Percentiles rank a stretch among this genome's conserved stretches.
These are phyloP conservation scores for Cancer borealis DNA, from an alignment of 2,888 invertebrate genomes.

Conservation along the genomic window DNA sequence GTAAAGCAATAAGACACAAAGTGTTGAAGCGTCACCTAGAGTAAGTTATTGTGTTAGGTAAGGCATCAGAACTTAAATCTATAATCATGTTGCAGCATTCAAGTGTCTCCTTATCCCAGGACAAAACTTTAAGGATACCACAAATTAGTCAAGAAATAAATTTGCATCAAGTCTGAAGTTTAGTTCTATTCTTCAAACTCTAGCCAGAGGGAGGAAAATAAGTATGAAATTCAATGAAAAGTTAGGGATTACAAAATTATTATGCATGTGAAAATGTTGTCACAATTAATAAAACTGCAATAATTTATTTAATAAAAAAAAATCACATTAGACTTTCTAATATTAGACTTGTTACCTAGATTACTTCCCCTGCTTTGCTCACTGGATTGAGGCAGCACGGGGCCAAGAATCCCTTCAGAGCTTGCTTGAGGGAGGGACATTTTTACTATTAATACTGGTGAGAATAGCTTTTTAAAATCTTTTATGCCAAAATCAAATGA, in stretches of 20 bases:
- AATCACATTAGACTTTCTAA: background rate
- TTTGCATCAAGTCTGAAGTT: background rate
- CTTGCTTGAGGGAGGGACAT: background rate
- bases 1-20: background rate
- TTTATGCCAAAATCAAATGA: background rate
- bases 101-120: background rate
- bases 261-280: background rate
- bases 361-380: background rate
- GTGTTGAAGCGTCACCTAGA: background rate
- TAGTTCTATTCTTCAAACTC: background rate
- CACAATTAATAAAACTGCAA: background rate
- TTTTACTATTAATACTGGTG: constrained; percentile 11
- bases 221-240: background rate
- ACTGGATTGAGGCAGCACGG: background rate
- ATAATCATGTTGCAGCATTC: background rate
- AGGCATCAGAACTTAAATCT: background rate
- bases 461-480: background rate
- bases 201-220: background rate
- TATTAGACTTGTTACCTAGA: background rate
- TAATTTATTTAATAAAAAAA: too few species aligned
- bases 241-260: background rate
- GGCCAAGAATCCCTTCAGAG: background rate
- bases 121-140: background rate
- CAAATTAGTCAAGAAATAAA: background rate
- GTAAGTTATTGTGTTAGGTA: background rate